Evolutionary conservation across 1,140 invertebrate genomes (phyloP), one percentile per base, ranked within the genome.

Genomic region (Proctacanthus coquilletti): DNA sequence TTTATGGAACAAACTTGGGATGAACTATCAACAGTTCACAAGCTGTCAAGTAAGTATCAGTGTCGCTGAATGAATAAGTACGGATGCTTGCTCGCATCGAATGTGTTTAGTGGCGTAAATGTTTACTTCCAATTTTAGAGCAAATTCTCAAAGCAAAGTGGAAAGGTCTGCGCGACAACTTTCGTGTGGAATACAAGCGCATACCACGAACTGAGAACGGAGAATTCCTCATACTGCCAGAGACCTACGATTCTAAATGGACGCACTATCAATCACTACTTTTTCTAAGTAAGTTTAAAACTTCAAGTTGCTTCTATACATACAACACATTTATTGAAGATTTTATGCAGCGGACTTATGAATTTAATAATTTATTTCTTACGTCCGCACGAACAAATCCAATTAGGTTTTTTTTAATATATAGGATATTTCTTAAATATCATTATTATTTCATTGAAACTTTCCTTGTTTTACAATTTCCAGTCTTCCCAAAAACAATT

Each of bases 1-100:
- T 60, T 59, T 38, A 46, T 60, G 14, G 57, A 60, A 39, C 51
- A 57, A 41, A 57, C 56, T 48, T 60, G 57, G 57, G 54, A 57
- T 42, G 56, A 60, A 35, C 36, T 60, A 18, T 54, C 52, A 20
- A 37, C 46, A 29, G 51, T 46, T 25, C 54, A 60, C 38, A 56
- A 54, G 38, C 27, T 57, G 34, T 53, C 57, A 25, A 60, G 57
- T 60, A 56, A 46, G 50, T 46, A 38, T 11, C 20, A 31, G 29
- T 33, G 21, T 33, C 17, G 10, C 18, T 11, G 8, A 15, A 37
- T 32, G 14, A 21, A 5, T 18, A 32, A 31, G 13, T 18, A 19
- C 13, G 17, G 18, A 29, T 25, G 17, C 20, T 34, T 33, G 21
- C 15, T 3, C 14, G n/a, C 14, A 34, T 40, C 19, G 8, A 41